A percentile compares a stretch with the other conserved stretches of the same genome.
phyloP scores from a whole-genome alignment of 2,797 vertebrate genomes.

The Enteromius viviparus region DNA sequence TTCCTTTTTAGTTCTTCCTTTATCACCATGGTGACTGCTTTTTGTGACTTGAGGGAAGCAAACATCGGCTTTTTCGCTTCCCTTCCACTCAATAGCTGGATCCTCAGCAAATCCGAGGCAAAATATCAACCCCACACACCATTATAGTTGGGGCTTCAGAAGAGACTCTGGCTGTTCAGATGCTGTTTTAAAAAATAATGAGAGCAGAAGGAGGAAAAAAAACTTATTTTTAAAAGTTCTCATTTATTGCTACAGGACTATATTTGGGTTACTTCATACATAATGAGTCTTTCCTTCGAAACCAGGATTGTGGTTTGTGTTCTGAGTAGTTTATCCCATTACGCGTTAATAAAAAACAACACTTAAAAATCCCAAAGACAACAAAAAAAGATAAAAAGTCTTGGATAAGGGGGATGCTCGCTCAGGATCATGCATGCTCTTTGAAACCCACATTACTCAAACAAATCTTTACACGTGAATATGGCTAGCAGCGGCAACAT shows the following conservation, averaged over 20 bases:
- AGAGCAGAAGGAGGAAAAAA: background rate
- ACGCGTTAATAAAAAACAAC: background rate
- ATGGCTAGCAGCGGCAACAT: constrained; percentile 36
- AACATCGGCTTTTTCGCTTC: constrained; percentile 36
- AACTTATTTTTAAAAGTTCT: background rate
- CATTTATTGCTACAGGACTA: background rate
- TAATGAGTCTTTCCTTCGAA: background rate
- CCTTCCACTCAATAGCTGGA: constrained; percentile 31
- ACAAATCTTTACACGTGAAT: constrained; percentile 46
- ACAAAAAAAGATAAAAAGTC: constrained; percentile 17
- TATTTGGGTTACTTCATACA: background rate
- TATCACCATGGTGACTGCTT: constrained; percentile 59
- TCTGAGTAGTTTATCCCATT: background rate
- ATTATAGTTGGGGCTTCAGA: background rate
- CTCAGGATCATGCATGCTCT: background rate
- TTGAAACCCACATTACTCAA: constrained; percentile 39
- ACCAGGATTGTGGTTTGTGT: background rate
- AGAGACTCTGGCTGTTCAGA: background rate
- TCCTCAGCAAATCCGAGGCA: constrained; percentile 3
- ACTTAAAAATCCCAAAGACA: background rate
- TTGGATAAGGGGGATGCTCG: background rate
- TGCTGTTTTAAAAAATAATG: constrained; percentile 5
- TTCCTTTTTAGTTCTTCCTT: constrained; percentile 22
- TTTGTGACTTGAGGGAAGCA: constrained; percentile 46
- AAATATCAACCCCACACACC: background rate